These are phyloP conservation scores for Sorex maritimensis DNA, from an alignment of 2,797 vertebrate genomes.

Conservation along the genomic window DNA sequence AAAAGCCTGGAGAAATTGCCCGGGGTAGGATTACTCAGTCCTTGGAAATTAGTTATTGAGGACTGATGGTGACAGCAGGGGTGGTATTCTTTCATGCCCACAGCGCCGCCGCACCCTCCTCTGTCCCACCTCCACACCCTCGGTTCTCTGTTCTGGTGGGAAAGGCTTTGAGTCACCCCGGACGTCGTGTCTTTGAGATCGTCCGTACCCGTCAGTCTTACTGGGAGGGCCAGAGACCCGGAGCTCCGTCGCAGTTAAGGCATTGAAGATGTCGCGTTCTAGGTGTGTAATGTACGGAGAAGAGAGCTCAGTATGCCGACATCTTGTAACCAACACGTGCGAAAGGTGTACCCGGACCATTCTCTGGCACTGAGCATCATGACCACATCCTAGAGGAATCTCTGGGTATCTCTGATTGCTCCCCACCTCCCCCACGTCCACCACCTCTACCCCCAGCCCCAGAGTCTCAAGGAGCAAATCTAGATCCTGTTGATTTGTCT, in stretches of 20 bases:
- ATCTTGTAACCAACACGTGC: not conserved
- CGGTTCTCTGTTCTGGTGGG: no score
- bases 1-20: not conserved
- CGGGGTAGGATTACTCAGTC: not conserved
- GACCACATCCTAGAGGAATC: no score
- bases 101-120: no score
- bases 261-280: not conserved
- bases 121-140: no score
- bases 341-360: not conserved
- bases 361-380: not conserved
- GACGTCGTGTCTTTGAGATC: no score
- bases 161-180: no score
- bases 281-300: not conserved
- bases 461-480: not conserved
- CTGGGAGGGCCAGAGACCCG: not conserved
- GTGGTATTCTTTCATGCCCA: no score
- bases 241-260: not conserved
- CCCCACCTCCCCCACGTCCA: not conserved
- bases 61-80: no score
- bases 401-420: not conserved
- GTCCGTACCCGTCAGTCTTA: not conserved
- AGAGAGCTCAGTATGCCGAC: not conserved
- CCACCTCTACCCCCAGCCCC: not conserved
- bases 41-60: no score
- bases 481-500: not conserved